A percentile compares a stretch with the other conserved stretches of the same genome.
Evolutionary conservation across 2,888 invertebrate genomes (phyloP).

Genomic region (Schizaphis graminum): DNA sequence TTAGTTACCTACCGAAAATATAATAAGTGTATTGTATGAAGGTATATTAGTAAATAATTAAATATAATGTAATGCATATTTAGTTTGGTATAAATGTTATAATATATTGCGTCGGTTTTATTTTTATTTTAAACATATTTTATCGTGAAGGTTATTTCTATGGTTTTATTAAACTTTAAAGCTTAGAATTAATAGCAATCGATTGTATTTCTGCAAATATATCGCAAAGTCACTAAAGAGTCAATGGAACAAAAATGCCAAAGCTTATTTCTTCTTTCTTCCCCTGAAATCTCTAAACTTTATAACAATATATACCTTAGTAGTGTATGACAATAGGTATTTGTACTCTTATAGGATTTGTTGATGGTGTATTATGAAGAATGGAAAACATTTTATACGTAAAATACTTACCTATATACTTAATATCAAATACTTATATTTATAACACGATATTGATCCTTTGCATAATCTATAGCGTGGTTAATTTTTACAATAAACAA

Average conservation of each 20-base stretch:
- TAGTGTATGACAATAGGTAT: constrained; percentile 8
- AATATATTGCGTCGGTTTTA: not conserved
- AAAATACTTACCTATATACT: not conserved
- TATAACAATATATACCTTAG: not conserved
- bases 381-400: not conserved
- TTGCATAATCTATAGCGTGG: not conserved
- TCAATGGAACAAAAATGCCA: constrained; percentile 12
- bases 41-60: not conserved
- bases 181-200: constrained; percentile 26
- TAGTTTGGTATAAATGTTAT: not conserved
- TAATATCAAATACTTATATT: not conserved
- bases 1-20: not conserved
- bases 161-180: constrained; percentile 21
- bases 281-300: not conserved
- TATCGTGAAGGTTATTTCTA: not conserved
- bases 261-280: not conserved
- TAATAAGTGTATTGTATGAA: not conserved
- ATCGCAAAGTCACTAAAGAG: not conserved
- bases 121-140: not conserved
- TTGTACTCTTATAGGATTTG: constrained; percentile 16
- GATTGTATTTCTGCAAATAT: constrained; percentile 12
- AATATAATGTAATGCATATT: not conserved
- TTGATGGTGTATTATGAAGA: constrained; percentile 3
- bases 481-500: not conserved
- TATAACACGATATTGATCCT: not conserved